Base-by-base conservation (phyloP, 1,140 invertebrate species). In the Diorhabda elongata region DNA sequence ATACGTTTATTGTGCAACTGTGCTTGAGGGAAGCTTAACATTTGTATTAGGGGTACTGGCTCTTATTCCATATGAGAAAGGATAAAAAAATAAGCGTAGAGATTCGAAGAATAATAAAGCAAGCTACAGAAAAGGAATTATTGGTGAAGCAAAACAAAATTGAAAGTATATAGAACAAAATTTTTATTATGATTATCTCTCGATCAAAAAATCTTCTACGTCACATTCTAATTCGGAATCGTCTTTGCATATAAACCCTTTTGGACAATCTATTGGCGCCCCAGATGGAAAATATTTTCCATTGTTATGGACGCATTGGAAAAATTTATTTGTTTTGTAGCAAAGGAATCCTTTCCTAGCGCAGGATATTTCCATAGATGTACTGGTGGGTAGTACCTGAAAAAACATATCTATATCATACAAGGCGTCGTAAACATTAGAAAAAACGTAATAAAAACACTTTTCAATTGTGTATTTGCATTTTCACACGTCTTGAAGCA, bases 281-380 rank as follows among this genome's bases (percentile, higher is more conserved):
- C 64, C 64, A 6, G 0, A 42, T 11, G 58, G 57, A 4, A 65
- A 3, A 42, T 65, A 65, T 56, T 58, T 65, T 9, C 52, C 64
- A 57, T 58, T 58, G 4, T 43, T 58, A n/a, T 42, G 52, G 11
- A 65, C 47, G 9, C 64, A 65, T 11, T 65, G 56, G 58, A 47
- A 65, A 65, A 65, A 65, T 42, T 65, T 57, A 3, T 56, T 58
- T 6, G 57, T 52, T 4, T 3, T 45, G 9, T 57, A 58, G 42
- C 64, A 65, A 4, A 65, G n/a, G 52, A 65, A 65, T 3, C 64
- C 64, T 65, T 65, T 65, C 5, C 43, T 43, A 7, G 47, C 41
- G 45, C 64, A 65, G 9, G 47, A 9, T 8, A 65, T 43, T 57
- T 65, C 64, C n/a, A 44, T 7, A 11, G 42, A n/a, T 44, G n/a